Conservation (phyloP, 1,140 invertebrate genomes). For the Pachyrhynchus sulphureomaculatus region DNA sequence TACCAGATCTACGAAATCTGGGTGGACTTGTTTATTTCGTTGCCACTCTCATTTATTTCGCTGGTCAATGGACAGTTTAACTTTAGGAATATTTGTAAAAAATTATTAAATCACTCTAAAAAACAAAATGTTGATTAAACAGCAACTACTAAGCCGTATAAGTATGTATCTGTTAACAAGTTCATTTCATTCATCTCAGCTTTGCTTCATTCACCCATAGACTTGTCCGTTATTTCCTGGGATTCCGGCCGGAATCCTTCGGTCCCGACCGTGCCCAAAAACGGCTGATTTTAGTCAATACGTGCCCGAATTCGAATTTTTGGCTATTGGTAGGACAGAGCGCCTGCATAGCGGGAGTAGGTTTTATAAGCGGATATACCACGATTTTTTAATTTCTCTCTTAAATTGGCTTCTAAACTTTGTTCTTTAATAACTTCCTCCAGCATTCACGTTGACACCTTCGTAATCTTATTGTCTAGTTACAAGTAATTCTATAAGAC, state of each 20-base stretch:
- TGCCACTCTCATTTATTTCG: no score
- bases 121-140: no score
- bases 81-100: no score
- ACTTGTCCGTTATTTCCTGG: neutral
- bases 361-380: neutral
- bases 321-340: neutral
- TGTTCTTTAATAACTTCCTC: no score
- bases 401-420: no score
- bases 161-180: neutral
- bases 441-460: no score
- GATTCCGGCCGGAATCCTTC: neutral
- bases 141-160: neutral
- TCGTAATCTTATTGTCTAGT: no score
- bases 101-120: no score
- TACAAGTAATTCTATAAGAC: no score
- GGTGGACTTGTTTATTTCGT: no score
- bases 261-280: neutral
- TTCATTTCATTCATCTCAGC: neutral
- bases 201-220: neutral
- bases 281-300: conserved; percentile 1
- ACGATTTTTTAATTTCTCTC: neutral
- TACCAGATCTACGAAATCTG: no score
- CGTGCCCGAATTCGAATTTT: neutral
- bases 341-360: neutral
- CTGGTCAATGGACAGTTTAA: no score